phyloP scores from a whole-genome alignment of 1,140 invertebrate species.

The Micrasema longulum region DNA sequence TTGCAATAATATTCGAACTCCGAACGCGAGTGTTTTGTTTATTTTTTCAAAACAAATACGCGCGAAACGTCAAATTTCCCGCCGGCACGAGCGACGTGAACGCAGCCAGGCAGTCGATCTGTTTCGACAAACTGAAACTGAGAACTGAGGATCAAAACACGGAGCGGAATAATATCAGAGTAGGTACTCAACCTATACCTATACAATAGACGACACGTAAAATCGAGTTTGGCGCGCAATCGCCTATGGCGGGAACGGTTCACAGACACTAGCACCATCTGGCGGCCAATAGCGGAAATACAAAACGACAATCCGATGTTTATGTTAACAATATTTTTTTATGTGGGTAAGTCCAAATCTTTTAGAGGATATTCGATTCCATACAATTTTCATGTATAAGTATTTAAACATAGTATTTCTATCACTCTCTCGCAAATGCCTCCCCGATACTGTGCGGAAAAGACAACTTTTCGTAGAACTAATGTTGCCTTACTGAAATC shows the following conservation, averaged over 20 bases:
- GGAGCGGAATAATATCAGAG: slow-evolving; percentile 1
- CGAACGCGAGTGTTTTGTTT: slow-evolving; percentile 1
- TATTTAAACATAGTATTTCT: no score
- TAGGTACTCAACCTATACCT: not conserved
- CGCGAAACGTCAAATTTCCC: slow-evolving; percentile 28
- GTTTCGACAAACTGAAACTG: slow-evolving; percentile 33
- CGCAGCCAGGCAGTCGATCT: slow-evolving; percentile 15
- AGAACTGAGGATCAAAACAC: slow-evolving; percentile 13
- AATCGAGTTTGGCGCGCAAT: slow-evolving; percentile 35
- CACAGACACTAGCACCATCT: slow-evolving; percentile 36
- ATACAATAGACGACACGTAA: not conserved
- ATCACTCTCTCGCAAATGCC: no score
- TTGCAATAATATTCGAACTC: slow-evolving; percentile 1
- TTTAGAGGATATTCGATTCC: no score
- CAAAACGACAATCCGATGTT: no score
- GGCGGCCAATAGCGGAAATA: slow-evolving; percentile 20
- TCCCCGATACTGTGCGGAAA: no score
- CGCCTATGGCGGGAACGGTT: not conserved
- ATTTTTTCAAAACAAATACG: slow-evolving; percentile 39
- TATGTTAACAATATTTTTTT: no score
- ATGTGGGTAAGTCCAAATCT: no score
- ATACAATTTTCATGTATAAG: no score
- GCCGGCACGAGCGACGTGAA: not conserved
- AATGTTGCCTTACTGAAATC: no score
- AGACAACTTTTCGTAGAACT: no score